phyloP scores from a whole-genome alignment of 2,113 vertebrate genomes.

The Syngnathoides biaculeatus region DNA sequence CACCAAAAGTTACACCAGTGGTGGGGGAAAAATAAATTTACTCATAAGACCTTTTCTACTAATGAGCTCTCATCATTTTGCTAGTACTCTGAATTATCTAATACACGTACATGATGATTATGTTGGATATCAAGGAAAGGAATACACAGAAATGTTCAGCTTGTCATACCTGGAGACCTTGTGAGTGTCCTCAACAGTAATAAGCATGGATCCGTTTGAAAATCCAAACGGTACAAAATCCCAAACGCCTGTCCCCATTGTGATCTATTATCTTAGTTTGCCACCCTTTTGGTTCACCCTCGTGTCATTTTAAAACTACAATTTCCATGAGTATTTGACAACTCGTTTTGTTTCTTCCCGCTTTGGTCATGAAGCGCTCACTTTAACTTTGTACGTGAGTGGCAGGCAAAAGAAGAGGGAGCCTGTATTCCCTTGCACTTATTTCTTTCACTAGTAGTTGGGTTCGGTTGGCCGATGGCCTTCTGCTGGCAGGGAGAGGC shows the following conservation, averaged over 20 bases:
- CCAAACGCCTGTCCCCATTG: neutral
- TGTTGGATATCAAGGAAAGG: neutral
- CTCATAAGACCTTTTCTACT: too few relatives aligned
- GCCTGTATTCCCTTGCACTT: neutral
- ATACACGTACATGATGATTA: neutral
- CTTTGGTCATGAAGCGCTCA: neutral
- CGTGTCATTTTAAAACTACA: slow-evolving; percentile 19
- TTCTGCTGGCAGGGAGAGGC: neutral
- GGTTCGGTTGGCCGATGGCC: neutral
- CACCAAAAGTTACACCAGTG: too few relatives aligned
- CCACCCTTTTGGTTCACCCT: slow-evolving; percentile 57
- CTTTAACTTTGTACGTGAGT: neutral
- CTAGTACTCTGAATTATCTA: neutral
- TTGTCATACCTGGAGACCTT: neutral
- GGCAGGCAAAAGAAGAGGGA: neutral
- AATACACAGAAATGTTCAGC: neutral
- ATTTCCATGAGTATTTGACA: slow-evolving; percentile 9
- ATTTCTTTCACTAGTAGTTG: neutral
- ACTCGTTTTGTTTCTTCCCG: neutral
- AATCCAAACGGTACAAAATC: slow-evolving; percentile 6
- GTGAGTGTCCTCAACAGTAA: neutral
- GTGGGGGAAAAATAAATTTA: too few relatives aligned
- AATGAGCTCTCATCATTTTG: neutral
- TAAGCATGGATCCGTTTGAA: slow-evolving; percentile 9
- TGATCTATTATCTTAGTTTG: neutral